phyloP scores from a whole-genome alignment of 2,888 invertebrate genomes.

The Glyphotaelius pellucidus region DNA sequence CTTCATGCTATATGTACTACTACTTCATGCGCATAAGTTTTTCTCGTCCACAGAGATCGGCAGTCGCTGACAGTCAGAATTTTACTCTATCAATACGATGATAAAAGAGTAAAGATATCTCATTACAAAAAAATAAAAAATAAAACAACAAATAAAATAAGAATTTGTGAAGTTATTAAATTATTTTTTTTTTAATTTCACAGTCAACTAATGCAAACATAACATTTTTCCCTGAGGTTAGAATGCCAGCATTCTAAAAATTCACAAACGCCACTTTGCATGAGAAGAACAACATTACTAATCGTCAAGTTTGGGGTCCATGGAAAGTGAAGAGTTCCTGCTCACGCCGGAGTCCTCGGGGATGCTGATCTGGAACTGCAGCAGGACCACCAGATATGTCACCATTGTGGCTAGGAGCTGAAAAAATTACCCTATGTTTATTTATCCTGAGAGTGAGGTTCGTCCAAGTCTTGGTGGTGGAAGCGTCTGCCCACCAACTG shows the following conservation, averaged over 20 bases:
- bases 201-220: background rate
- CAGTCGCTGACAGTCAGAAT: too few species aligned
- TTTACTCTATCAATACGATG: too few species aligned
- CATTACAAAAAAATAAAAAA: background rate
- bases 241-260: background rate
- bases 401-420: constrained; percentile 86
- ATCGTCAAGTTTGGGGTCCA: constrained; percentile 4
- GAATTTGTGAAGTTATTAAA: background rate
- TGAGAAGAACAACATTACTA: background rate
- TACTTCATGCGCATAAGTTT: too few species aligned
- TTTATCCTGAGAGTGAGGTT: too few species aligned
- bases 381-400: constrained; percentile 84
- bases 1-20: too few species aligned
- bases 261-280: background rate
- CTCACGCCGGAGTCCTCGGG: constrained; percentile 75
- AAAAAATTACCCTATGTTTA: constrained; percentile 66
- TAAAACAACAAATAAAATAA: background rate
- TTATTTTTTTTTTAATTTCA: background rate
- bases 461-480: too few species aligned
- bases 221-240: background rate
- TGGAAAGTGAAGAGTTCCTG: constrained; percentile 1
- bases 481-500: too few species aligned
- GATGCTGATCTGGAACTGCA: constrained; percentile 87
- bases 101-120: background rate
- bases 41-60: too few species aligned